Conservation (phyloP, 2,888 invertebrate genomes). For the Magallana nippona region DNA sequence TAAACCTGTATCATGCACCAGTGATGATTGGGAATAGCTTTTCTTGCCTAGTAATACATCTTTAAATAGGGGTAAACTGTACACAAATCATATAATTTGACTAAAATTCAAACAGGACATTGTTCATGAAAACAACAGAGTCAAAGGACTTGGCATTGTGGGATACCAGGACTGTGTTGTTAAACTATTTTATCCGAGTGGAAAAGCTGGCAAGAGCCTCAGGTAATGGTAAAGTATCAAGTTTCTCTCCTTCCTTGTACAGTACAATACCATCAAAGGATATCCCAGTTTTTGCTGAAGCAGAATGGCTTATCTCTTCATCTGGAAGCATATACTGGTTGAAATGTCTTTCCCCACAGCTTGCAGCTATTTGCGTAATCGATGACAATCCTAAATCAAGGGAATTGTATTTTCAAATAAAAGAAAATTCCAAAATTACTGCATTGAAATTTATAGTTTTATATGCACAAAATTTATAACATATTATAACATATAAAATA, state of each 20-base stretch:
- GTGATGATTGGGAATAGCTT: neutral
- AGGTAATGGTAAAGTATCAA: neutral
- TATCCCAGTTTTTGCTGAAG: neutral
- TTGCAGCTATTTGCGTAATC: too few species aligned
- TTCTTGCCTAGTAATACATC: neutral
- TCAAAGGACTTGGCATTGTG: constrained; percentile 4
- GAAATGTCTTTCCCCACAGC: too few species aligned
- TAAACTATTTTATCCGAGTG: too few species aligned
- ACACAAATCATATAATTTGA: neutral
- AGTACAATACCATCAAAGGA: neutral
- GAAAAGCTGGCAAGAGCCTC: neutral
- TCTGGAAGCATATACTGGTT: too few species aligned
- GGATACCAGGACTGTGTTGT: neutral
- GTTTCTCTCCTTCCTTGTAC: neutral
- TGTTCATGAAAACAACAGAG: constrained; percentile 10
- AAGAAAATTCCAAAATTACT: too few species aligned
- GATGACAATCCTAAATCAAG: too few species aligned
- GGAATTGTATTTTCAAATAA: too few species aligned
- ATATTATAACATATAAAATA: neutral
- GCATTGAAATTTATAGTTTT: too few species aligned
- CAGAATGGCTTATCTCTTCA: neutral
- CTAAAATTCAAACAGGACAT: neutral
- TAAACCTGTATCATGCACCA: constrained; percentile 2
- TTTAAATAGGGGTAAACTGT: constrained; percentile 11
- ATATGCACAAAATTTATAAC: too few species aligned